Percentiles rank a stretch among this genome's conserved stretches.
phyloP scores from a whole-genome alignment of 2,888 invertebrate species.

The Julus scanicus region DNA sequence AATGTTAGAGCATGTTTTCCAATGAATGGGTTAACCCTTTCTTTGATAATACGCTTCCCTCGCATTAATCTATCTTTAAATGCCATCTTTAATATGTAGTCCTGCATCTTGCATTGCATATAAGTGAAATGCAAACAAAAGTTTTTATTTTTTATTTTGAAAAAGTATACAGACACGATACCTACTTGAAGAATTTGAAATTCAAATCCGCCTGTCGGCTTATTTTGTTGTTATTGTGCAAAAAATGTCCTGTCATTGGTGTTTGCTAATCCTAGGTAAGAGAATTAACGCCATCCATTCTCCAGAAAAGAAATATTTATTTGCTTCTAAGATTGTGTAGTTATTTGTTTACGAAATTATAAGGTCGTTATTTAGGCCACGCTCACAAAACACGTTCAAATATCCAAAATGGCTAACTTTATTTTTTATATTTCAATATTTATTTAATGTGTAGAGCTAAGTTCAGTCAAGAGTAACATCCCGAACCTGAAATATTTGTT shows the following conservation, averaged over 20 bases:
- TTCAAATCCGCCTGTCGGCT: conserved; percentile 38
- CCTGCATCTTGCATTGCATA: neutral
- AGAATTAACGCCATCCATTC: conserved; percentile 13
- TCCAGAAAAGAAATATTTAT: conserved; percentile 1
- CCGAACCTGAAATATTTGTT: no score
- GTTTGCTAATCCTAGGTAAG: conserved; percentile 15
- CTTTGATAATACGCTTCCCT: conserved; percentile 3
- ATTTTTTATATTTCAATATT: neutral
- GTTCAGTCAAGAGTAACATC: neutral
- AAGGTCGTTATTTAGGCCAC: neutral
- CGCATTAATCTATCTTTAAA: conserved; percentile 37
- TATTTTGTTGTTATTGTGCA: conserved; percentile 46
- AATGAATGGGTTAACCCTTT: conserved; percentile 37
- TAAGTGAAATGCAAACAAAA: conserved; percentile 24
- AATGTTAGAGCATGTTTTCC: conserved; percentile 44
- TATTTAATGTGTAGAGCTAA: neutral
- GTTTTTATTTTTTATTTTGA: neutral
- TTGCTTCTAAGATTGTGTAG: neutral
- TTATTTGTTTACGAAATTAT: neutral
- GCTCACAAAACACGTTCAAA: neutral
- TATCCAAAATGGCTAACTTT: neutral
- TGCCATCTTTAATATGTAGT: conserved; percentile 16
- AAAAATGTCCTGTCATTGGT: conserved; percentile 40
- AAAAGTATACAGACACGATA: conserved; percentile 12
- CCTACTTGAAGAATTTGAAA: neutral